phyloP scores from a whole-genome alignment of 92 coral and sea anemone genomes.

The Galaxea fascicularis region DNA sequence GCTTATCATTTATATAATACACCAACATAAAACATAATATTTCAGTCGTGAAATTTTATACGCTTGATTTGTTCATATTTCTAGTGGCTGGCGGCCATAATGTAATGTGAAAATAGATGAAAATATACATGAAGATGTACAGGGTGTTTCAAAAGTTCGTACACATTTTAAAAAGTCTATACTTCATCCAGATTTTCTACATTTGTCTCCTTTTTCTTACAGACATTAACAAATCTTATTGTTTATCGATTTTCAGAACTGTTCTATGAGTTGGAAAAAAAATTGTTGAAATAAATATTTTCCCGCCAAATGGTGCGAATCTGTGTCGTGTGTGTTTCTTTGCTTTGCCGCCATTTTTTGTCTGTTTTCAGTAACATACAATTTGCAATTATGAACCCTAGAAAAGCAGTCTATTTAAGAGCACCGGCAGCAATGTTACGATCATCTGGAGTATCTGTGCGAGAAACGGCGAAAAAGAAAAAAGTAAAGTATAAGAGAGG shows the following conservation, averaged over 20 bases:
- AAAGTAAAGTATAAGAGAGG: neutral
- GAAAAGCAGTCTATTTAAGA: too few relatives aligned
- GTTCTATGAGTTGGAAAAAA: neutral
- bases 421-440: neutral
- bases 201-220: neutral
- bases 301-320: constrained; percentile 7
- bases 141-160: neutral
- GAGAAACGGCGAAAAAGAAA: neutral
- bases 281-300: constrained; percentile 6
- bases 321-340: constrained; percentile 11
- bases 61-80: neutral
- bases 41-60: too few relatives aligned
- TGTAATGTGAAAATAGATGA: too few relatives aligned
- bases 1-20: too few relatives aligned
- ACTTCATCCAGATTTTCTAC: too few relatives aligned
- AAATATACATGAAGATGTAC: too few relatives aligned
- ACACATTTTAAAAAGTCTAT: too few relatives aligned
- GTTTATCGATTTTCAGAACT: too few relatives aligned
- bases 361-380: neutral
- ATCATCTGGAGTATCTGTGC: too few relatives aligned
- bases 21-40: too few relatives aligned
- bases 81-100: neutral
- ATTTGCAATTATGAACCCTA: neutral
- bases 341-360: constrained; percentile 3
- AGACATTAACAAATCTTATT: too few relatives aligned